These are phyloP conservation scores for Gordius sp. DNA, from an alignment of 2,888 invertebrate genomes.

Conservation along the genomic window DNA sequence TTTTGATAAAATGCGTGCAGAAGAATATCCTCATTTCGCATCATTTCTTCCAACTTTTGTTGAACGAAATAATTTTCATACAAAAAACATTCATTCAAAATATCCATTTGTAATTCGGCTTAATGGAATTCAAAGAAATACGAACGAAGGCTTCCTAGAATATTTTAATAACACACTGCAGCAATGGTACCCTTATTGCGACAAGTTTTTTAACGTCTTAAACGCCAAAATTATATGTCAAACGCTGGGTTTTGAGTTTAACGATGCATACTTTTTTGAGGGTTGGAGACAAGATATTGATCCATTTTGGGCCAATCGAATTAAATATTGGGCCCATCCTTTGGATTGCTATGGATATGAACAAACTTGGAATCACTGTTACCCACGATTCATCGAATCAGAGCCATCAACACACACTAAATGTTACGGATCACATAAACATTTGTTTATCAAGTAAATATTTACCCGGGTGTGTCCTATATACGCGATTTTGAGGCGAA, in stretches of 20 bases:
- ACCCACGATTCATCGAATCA: not conserved
- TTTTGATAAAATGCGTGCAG: not conserved
- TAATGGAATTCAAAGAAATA: not conserved
- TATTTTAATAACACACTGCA: not conserved
- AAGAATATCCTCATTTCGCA: too few species aligned
- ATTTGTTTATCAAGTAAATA: too few species aligned
- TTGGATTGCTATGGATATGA: not conserved
- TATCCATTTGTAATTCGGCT: not conserved
- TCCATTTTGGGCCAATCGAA: not conserved
- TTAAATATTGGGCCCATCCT: constrained; percentile 12
- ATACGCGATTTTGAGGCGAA: too few species aligned
- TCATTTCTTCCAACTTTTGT: not conserved
- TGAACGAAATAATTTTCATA: not conserved
- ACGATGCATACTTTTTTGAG: not conserved
- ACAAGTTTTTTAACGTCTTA: not conserved
- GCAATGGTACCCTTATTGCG: constrained; percentile 11
- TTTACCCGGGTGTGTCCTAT: too few species aligned
- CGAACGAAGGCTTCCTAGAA: constrained; percentile 7
- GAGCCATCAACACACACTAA: not conserved
- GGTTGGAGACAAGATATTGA: constrained; percentile 4
- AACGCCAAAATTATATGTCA: constrained; percentile 1
- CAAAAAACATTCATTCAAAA: not conserved
- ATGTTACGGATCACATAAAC: not conserved
- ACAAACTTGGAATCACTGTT: not conserved
- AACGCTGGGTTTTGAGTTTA: not conserved